phyloP scores from a whole-genome alignment of 1,140 invertebrate species.

The Myzus persicae region DNA sequence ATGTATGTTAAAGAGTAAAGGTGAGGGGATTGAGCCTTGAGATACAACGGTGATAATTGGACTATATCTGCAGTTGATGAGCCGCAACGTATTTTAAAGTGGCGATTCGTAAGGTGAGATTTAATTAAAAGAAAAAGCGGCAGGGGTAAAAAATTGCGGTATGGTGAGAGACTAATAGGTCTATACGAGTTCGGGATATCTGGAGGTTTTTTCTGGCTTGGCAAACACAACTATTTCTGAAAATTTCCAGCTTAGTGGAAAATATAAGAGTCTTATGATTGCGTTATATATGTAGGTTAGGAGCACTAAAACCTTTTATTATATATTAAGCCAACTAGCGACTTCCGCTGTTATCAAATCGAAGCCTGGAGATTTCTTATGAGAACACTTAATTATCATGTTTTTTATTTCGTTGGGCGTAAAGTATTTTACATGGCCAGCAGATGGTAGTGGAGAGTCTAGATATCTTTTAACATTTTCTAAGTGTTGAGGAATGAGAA shows the following conservation, averaged over 20 bases:
- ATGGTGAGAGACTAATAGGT: neutral
- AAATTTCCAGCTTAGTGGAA: neutral
- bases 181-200: neutral
- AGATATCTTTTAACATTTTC: neutral
- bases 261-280: neutral
- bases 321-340: neutral
- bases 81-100: neutral
- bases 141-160: neutral
- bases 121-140: neutral
- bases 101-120: neutral
- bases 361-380: neutral
- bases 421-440: neutral
- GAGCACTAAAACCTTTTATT: neutral
- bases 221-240: neutral
- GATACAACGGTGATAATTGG: too few relatives aligned
- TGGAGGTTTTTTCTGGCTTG: neutral
- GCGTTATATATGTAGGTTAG: neutral
- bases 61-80: neutral
- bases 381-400: neutral
- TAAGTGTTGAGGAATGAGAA: neutral
- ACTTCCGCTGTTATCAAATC: neutral
- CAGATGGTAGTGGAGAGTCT: neutral
- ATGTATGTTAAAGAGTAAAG: neutral
- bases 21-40: too few relatives aligned
- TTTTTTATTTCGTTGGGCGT: constrained; percentile 6